phyloP scores from a whole-genome alignment of 1,140 invertebrate genomes.

The Zaprionus africanus region DNA sequence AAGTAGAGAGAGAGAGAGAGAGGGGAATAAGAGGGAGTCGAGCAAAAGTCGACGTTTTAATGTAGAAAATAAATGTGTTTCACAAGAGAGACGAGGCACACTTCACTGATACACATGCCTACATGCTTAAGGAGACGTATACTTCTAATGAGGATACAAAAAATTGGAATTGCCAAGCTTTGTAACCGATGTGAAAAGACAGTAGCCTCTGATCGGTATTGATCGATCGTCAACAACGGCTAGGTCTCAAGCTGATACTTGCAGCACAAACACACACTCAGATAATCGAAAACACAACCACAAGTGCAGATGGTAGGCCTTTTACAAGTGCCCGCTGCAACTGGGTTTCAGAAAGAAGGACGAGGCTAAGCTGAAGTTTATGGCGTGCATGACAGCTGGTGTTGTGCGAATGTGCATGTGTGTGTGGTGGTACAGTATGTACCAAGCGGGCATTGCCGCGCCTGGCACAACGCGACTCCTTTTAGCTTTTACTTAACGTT shows the following conservation, averaged over 20 bases:
- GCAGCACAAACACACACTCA: constrained; percentile 31
- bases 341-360: constrained; percentile 33
- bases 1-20: constrained; percentile 19
- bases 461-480: constrained; percentile 81
- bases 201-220: background rate
- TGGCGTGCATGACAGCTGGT: constrained; percentile 64
- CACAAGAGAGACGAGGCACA: too few relatives aligned
- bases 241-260: constrained; percentile 18
- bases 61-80: too few relatives aligned
- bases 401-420: constrained; percentile 12
- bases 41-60: background rate
- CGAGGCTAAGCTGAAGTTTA: constrained; percentile 47
- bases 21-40: background rate
- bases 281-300: constrained; percentile 17
- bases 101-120: too few relatives aligned
- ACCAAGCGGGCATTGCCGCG: constrained; percentile 78
- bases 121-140: too few relatives aligned
- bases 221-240: background rate
- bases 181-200: too few relatives aligned
- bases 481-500: constrained; percentile 65
- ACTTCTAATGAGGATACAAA: too few relatives aligned
- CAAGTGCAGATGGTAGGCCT: constrained; percentile 68
- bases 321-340: constrained; percentile 71
- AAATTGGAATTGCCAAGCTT: too few relatives aligned
- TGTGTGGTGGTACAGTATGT: constrained; percentile 76